These are phyloP conservation scores for Clarias laeviceps DNA, from an alignment of 2,797 vertebrate genomes.

Conservation along the genomic window DNA sequence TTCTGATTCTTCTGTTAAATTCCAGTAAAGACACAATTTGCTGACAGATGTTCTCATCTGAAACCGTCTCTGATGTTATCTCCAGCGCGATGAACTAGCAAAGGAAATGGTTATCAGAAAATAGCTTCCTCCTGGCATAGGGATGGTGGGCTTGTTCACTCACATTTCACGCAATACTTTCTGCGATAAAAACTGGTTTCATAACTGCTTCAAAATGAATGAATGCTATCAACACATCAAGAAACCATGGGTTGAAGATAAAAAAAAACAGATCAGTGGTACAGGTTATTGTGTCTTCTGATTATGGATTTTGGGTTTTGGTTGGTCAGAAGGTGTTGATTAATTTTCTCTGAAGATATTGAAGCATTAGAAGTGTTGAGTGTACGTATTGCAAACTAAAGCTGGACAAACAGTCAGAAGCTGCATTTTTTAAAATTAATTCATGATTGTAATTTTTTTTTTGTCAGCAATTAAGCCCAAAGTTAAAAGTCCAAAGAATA, in stretches of 20 bases:
- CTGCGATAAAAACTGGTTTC: slow-evolving; percentile 21
- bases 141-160: slow-evolving; percentile 1
- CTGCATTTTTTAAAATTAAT: too few species aligned
- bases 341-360: background rate
- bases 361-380: background rate
- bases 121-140: slow-evolving; percentile 27
- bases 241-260: background rate
- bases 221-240: background rate
- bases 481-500: background rate
- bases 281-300: background rate
- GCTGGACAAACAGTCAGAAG: background rate
- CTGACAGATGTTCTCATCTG: slow-evolving; percentile 3
- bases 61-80: slow-evolving; percentile 40
- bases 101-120: slow-evolving; percentile 47
- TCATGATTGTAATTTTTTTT: background rate
- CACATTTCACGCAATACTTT: background rate
- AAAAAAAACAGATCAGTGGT: background rate
- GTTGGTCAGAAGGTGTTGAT: background rate
- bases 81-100: slow-evolving; percentile 16
- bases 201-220: background rate
- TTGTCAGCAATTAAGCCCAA: background rate
- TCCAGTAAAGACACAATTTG: background rate
- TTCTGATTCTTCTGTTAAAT: background rate
- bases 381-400: background rate
- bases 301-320: background rate